Evolutionary conservation across 2,113 vertebrate genomes (phyloP).

Genomic region (Alces alces): DNA sequence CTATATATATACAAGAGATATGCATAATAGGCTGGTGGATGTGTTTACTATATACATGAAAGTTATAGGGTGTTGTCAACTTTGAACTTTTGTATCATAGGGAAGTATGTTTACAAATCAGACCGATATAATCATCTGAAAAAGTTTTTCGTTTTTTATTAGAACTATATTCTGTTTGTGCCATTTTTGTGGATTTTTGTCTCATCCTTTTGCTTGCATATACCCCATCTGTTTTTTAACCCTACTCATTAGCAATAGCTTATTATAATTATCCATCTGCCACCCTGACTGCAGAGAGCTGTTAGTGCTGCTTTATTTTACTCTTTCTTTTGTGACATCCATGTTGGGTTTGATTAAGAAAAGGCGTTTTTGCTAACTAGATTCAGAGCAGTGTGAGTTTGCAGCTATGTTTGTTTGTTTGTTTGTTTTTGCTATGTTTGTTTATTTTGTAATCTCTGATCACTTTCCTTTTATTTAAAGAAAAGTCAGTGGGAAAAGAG

Average conservation of each 20-base stretch:
- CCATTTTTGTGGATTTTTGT: constrained; percentile 32
- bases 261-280: constrained; percentile 38
- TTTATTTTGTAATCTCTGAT: constrained; percentile 25
- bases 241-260: not conserved
- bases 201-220: constrained; percentile 15
- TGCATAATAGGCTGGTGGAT: not conserved
- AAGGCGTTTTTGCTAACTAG: not conserved
- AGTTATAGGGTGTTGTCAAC: not conserved
- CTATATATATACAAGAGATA: not conserved
- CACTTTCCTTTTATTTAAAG: constrained; percentile 1
- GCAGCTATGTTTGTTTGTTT: not conserved
- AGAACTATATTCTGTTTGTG: not conserved
- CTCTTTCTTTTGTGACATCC: not conserved
- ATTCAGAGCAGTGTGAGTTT: constrained; percentile 12
- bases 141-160: constrained; percentile 37
- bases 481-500: not conserved
- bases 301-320: constrained; percentile 2
- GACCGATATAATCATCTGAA: not conserved
- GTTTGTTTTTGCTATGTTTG: not conserved
- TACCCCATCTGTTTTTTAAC: constrained; percentile 45
- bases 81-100: not conserved
- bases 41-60: not conserved
- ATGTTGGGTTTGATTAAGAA: constrained; percentile 40
- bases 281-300: not conserved
- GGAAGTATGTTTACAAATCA: not conserved